Percentiles rank a stretch among this genome's conserved stretches.
These are phyloP conservation scores for Popillia japonica DNA, from an alignment of 1,140 invertebrate species.

Conservation along the genomic window DNA sequence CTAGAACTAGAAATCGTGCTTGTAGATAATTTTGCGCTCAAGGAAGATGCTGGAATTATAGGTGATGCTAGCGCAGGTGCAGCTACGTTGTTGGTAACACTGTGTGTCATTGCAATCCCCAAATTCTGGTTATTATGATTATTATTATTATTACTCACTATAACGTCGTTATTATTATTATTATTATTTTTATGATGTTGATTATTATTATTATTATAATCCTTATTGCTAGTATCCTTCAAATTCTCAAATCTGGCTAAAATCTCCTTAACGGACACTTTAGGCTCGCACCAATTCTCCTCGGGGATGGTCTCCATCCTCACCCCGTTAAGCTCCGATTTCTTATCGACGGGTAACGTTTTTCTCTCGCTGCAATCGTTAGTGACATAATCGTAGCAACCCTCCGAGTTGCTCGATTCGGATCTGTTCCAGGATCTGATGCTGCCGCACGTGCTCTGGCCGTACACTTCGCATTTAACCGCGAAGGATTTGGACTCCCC, in stretches of 20 bases:
- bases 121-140: not conserved
- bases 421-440: slow-evolving; percentile 57
- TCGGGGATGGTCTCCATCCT: slow-evolving; percentile 84
- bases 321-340: not conserved
- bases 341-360: not conserved
- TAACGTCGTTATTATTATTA: not conserved
- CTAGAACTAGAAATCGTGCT: not conserved
- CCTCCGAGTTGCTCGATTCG: slow-evolving; percentile 52
- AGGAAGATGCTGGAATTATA: not conserved
- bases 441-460: slow-evolving; percentile 51
- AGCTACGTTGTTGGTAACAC: not conserved
- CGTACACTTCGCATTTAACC: slow-evolving; percentile 56
- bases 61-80: not conserved
- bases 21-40: not conserved
- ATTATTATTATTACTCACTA: not conserved
- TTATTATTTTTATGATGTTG: too few relatives aligned
- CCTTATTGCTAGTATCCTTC: slow-evolving; percentile 48
- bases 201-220: slow-evolving; percentile 39
- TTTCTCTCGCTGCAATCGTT: slow-evolving; percentile 37
- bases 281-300: slow-evolving; percentile 70
- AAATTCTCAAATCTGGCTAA: slow-evolving; percentile 81
- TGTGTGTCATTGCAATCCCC: not conserved
- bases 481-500: slow-evolving; percentile 60
- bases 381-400: slow-evolving; percentile 54
- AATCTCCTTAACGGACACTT: slow-evolving; percentile 82